Evolutionary conservation across 1,140 invertebrate genomes (phyloP), one percentile per base, ranked within the genome.

Genomic region (Pemphigus obesinymphae): DNA sequence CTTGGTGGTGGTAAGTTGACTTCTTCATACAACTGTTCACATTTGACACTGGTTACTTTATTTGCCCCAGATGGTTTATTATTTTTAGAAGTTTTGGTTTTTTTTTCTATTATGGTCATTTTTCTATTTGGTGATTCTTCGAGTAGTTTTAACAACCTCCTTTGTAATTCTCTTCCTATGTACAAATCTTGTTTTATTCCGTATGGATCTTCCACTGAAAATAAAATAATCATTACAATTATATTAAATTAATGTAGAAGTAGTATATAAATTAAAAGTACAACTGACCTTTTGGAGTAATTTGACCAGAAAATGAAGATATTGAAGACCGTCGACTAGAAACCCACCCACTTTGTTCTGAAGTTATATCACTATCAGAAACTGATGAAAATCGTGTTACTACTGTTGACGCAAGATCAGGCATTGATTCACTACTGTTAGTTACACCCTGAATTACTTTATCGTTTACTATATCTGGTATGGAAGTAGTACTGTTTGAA

Each of bases 1-100:
- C 94, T 92, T 0, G 94, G 94, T 2, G 94, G 94, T 11, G 93
- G 93, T 31, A 93, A 86, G 31, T 91, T 89, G 8, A 95, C 89
- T 85, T 94, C 92, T 85, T 94, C 93, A 85, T 93, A 92, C 20
- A 91, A 90, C 84, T 90, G 89, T 55, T 91, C 89, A 10, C 43
- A 45, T 45, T 45, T 45, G 10, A 45, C 43, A 11, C 87, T 86
- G 13, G 85, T 40, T 43, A 34, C 13, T 50, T 4, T 66, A 26
- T 11, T 48, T n/a, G 20, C 31, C 4, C 23, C 40, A 20, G 45
- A 17, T n/a, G 37, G 50, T 68, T 78, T 82, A 43, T 40, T 82
- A 37, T 43, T 80, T 20, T 37, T 55, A 26, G 45, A 50, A 45
- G 40, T 20, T 76, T 76, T 76, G 0, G 17, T 50, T 63, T 63